Conservation (phyloP, 2,797 vertebrate genomes). For the Syngnathus rostellatus region DNA sequence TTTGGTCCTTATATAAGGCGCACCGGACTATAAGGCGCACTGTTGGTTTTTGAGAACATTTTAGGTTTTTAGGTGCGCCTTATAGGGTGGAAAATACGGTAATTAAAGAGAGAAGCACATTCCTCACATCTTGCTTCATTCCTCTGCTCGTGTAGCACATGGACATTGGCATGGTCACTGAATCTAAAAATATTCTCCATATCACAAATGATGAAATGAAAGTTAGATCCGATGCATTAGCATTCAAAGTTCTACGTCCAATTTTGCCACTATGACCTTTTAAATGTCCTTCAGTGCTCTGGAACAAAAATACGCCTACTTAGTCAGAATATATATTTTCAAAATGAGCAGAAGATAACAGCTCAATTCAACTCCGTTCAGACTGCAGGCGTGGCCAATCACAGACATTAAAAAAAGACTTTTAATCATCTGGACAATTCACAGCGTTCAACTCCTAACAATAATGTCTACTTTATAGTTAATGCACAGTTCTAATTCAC, state of each 20-base stretch:
- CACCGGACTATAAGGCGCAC: too few relatives aligned
- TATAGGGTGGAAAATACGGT: too few relatives aligned
- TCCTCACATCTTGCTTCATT: not conserved
- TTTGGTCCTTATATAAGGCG: too few relatives aligned
- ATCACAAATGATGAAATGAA: constrained; percentile 52
- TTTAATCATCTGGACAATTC: not conserved
- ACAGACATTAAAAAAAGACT: constrained; percentile 8
- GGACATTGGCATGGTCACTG: constrained; percentile 76
- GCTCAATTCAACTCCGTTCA: constrained; percentile 12
- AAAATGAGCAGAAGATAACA: constrained; percentile 19
- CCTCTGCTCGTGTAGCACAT: constrained; percentile 66
- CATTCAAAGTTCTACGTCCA: constrained; percentile 60
- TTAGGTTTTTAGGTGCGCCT: too few relatives aligned
- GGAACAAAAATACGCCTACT: constrained; percentile 46
- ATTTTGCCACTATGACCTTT: constrained; percentile 49
- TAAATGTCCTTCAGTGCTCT: constrained; percentile 61
- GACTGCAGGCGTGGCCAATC: constrained; percentile 22
- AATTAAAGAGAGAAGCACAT: not conserved
- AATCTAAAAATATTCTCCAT: constrained; percentile 74
- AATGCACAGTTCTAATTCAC: not conserved
- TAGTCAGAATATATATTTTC: constrained; percentile 43
- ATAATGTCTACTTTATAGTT: not conserved
- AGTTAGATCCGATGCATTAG: constrained; percentile 48
- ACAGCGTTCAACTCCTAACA: not conserved
- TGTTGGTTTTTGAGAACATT: too few relatives aligned